Evolutionary conservation across 1,140 invertebrate genomes (phyloP), one percentile per base, ranked within the genome.

Genomic region (Coelopa frigida): DNA sequence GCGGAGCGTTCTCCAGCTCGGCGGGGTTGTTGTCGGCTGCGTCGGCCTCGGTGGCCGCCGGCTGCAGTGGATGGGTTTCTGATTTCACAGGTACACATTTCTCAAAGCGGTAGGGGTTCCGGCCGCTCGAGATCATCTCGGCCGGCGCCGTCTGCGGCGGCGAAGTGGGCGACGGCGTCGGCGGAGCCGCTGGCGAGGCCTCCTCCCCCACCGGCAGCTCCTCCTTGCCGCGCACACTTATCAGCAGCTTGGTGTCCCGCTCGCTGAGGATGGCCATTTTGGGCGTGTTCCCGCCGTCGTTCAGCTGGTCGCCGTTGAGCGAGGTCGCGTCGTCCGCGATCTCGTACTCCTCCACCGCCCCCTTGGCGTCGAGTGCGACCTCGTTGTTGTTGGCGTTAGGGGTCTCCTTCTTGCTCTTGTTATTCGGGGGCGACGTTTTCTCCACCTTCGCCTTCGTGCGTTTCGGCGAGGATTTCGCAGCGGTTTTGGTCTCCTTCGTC

Each of bases 201-300:
- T 65, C 49, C 27, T 68, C 64, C 43, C 61, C 59, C 49, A 72
- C 74, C 1, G 82, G 82, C 45, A 84, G 61, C 60, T 84, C 83
- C 59, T 84, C 82, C 49, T 78, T 78, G 15, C 82, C 82, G 46
- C 81, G 75, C 0, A 84, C 82, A 10, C 72, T 75, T 7, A 74
- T 71, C 58, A 73, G 73, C 4, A 71, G 62, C 39, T 72, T 73
- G 51, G 57, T 69, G 35, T 70, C 71, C 21, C 59, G 62, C 39
- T 71, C 68, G 35, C 61, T 70, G 5, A 72, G 53, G 22, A 68
- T 59, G 18, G 64, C 61, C 37, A 71, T 71, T 52, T 72, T 72
- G 23, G 59, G 48, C 2, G 24, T 39, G n/a, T 29, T 27, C 12
- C 45, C 50, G 12, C 44, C 37, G 6, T 44, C 22, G n/a, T 57